Percentiles rank a stretch among this genome's conserved stretches.
Conservation (phyloP, 2,797 vertebrate species). For the Pipistrellus kuhlii region DNA sequence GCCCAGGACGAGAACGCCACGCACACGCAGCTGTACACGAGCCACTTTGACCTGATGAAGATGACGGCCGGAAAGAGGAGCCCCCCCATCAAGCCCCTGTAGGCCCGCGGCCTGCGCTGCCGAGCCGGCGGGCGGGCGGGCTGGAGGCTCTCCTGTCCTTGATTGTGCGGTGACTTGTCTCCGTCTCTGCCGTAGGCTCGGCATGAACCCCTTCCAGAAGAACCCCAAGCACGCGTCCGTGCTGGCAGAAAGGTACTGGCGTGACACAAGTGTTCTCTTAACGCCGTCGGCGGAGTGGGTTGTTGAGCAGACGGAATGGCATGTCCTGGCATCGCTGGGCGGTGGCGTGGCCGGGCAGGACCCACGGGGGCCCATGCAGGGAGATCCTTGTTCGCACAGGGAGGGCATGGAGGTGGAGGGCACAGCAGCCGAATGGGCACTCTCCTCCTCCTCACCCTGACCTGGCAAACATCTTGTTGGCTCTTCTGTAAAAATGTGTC, state of each 20-base stretch:
- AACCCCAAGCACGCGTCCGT: slow-evolving; percentile 94
- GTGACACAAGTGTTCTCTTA: no score
- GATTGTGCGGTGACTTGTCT: background rate
- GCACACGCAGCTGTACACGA: slow-evolving; percentile 91
- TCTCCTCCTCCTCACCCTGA: rapidly evolving
- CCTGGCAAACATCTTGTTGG: background rate
- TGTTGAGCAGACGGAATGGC: rapidly evolving
- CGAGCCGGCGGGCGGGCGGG: rapidly evolving
- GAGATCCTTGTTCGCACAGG: rapidly evolving
- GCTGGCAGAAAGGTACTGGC: slow-evolving; percentile 90
- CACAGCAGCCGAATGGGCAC: rapidly evolving
- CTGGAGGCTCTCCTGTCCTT: background rate
- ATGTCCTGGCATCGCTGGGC: rapidly evolving
- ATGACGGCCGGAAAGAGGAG: slow-evolving; percentile 93
- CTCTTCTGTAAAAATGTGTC: background rate
- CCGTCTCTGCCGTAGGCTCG: slow-evolving; percentile 85
- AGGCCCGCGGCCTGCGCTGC: slow-evolving; percentile 36
- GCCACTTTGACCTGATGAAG: slow-evolving; percentile 93
- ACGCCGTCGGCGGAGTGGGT: rapidly evolving
- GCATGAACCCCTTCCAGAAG: slow-evolving; percentile 94
- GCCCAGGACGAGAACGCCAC: slow-evolving; percentile 93
- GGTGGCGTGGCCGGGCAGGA: rapidly evolving
- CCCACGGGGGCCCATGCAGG: rapidly evolving
- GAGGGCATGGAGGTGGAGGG: background rate
- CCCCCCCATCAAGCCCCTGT: slow-evolving; percentile 93